Base-by-base conservation (phyloP, 2,888 invertebrate species). In the Chloroclystis v-ata region DNA sequence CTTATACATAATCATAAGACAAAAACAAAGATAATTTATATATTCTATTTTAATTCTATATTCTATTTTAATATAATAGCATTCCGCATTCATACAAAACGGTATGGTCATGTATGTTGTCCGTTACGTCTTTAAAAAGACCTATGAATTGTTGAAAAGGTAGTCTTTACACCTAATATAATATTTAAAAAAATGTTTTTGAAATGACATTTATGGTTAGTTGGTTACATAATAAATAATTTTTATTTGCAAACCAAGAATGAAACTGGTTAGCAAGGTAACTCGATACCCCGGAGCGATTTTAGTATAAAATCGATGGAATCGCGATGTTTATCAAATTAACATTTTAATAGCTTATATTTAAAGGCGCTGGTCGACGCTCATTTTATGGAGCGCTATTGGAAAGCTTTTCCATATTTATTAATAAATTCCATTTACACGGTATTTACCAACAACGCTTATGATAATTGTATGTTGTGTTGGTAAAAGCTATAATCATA, bases 341-440 rank as follows among this genome's bases (percentile, higher is more conserved):
- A 51, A 45, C 53, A 57, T 57, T 47, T 49, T 46, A 53, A 57
- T 49, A 47, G 47, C 45, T 35, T 35, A 33, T 32, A 41, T 47
- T 43, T 41, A 49, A 10, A 44, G 46, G 38, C 52, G 53, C 49
- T 56, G 55, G 28, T 38, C 43, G 25, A 48, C 49, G 49, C 43
- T 33, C 29, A 53, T 52, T 57, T 49, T 37, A 51, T 37, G 39
- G 52, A 40, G 43, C 12, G 1, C 20, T 20, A 35, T 47, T 14
- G 39, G 51, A 51, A 51, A 51, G 47, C 38, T 37, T 39, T 45
- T 46, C n/a, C 35, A 35, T 35, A 35, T 35, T 20, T n/a, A n/a
- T 35, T 10, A 16, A 35, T 20, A 20, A 33, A 12, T 45, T n/a
- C 7, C 11, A 20, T 20, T 10, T 10, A 16, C 35, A 35, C 16